Percentiles rank a stretch among this genome's conserved stretches.
Conservation (phyloP, 2,888 invertebrate species). For the Hipparchia sbordonii region DNA sequence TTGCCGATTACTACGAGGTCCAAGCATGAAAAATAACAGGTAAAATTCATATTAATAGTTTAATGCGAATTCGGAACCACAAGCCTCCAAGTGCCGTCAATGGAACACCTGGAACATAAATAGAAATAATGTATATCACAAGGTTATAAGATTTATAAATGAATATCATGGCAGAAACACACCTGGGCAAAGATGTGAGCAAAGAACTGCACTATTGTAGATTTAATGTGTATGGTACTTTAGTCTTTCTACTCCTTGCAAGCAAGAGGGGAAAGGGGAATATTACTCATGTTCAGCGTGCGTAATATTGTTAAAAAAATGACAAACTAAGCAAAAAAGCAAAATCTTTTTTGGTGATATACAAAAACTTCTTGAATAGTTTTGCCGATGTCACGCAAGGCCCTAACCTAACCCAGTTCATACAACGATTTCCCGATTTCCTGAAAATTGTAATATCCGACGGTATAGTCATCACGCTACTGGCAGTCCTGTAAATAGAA, state of each 20-base stretch:
- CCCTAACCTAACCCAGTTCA: not conserved
- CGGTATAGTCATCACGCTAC: not conserved
- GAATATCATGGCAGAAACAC: too few relatives aligned
- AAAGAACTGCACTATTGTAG: too few relatives aligned
- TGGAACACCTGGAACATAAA: too few relatives aligned
- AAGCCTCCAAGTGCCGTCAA: not conserved
- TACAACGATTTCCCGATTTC: not conserved
- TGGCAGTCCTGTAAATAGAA: not conserved
- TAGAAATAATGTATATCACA: too few relatives aligned
- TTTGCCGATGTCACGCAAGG: not conserved
- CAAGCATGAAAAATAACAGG: slow-evolving; percentile 22
- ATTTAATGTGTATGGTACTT: too few relatives aligned
- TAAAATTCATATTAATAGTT: not conserved
- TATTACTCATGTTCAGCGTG: too few relatives aligned
- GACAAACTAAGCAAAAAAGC: not conserved
- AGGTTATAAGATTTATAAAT: too few relatives aligned
- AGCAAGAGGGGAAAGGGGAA: too few relatives aligned
- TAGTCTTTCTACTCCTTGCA: too few relatives aligned
- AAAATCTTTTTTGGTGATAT: not conserved
- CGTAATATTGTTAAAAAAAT: too few relatives aligned
- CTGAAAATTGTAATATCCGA: too few relatives aligned
- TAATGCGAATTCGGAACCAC: not conserved
- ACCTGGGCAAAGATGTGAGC: too few relatives aligned
- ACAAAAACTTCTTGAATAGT: not conserved
- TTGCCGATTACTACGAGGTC: slow-evolving; percentile 23